Evolutionary conservation across 1,140 invertebrate genomes (phyloP), one percentile per base, ranked within the genome.

Genomic region (Heterodera schachtii): DNA sequence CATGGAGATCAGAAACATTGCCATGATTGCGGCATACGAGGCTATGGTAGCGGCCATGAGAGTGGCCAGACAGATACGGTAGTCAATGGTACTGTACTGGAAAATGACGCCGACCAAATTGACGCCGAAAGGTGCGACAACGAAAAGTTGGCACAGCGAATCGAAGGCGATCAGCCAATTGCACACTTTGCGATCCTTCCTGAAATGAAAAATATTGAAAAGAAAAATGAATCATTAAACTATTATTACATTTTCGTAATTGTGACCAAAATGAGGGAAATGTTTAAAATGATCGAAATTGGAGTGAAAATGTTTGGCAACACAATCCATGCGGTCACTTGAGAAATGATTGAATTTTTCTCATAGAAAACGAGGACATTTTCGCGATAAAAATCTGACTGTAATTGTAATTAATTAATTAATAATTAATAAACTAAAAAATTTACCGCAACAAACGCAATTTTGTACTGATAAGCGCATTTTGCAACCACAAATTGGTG

Each of bases 131-230:
- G 76, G 76, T 3, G n/a, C 31, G 21, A 70, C 44, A 16, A n/a
- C 21, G 8, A 67, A 67, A 64, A 78, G n/a, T 47, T 69, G 76
- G n/a, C 64, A 78, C 13, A 78, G 47, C n/a, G 76, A 66, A 3
- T 78, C 76, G n/a, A 70, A 78, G n/a, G 70, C 44, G 47, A 78
- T 70, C 70, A 78, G 70, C 46, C 52, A 44, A 67, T 78, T 78
- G 46, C 76, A 78, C 64, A 78, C 70, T 78, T 71, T 71, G 69
- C 11, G 69, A 11, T 11, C 31, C 69, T 71, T 11, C 7, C 69
- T 71, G 2, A 60, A 16, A 5, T 16, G 3, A 16, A 11, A 3
- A 31, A 43, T 71, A 41, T 46, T 41, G 5, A 16, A 9, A 13
- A 11, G 49, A 52, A 52, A 43, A 41, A 41, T 43, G 6, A 13